Evolutionary conservation across 2,888 invertebrate genomes (phyloP), one percentile per base, ranked within the genome.

Genomic region (Amphimallon solstitiale): DNA sequence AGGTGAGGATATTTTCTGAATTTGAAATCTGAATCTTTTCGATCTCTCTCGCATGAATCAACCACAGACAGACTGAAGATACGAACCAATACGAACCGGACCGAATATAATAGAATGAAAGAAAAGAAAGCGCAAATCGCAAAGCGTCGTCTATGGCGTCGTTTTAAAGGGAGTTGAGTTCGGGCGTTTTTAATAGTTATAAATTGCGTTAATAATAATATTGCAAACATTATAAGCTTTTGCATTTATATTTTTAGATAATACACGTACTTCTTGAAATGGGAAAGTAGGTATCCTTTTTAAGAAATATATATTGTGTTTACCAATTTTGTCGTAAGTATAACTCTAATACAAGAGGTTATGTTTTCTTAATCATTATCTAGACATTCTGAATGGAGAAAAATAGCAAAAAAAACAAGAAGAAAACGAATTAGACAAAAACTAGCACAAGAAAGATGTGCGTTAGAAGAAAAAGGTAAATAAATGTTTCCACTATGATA

Each of bases 361-460:
- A 76, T 76, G 73, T 78, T 80, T 80, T 80, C 81, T 80, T 81
- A 81, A 81, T 81, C 62, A 68, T 72, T 73, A 71, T 77, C 80
- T 71, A 89, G 88, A 73, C 90, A 90, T 80, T 86, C 85, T 75
- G 85, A 87, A 77, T 93, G 93, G 92, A 87, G 94, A 73, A 89
- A 88, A 81, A 75, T 86, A 68, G 90, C 87, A 0, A 94, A 93
- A 82, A 91, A 88, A 75, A 84, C 88, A 74, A 86, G 93, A 81
- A 86, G 93, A 67, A 89, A 89, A 79, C 86, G 86, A 64, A 84
- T 89, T 67, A 84, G 94, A 52, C 88, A 85, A 70, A 76, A 80
- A 72, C 74, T 80, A 61, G 93, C 93, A 1, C 83, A 82, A 71
- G 79, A 86, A 74, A 85, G 87, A 70, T 88, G 90, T 77, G 79